These are phyloP conservation scores for Nibea albiflora DNA, from an alignment of 2,113 vertebrate species.

Conservation along the genomic window DNA sequence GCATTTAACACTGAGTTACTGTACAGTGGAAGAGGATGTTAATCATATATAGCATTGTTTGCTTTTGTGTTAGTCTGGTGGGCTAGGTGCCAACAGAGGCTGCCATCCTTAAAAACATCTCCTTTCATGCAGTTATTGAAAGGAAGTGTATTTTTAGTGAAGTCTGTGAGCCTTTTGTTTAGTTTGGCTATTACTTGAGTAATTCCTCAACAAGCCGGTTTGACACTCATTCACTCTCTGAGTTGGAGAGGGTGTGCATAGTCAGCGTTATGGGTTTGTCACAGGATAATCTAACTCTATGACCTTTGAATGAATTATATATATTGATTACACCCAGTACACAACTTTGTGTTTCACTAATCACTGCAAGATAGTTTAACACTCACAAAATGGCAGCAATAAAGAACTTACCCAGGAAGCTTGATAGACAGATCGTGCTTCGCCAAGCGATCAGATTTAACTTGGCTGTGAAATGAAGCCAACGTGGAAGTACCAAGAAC, in stretches of 20 bases:
- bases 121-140: not conserved
- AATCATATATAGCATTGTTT: not conserved
- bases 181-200: too few species aligned
- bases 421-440: not conserved
- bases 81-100: not conserved
- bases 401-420: not conserved
- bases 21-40: not conserved
- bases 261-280: not conserved
- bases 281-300: not conserved
- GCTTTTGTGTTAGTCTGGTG: not conserved
- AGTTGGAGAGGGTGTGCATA: not conserved
- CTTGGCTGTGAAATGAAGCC: too few species aligned
- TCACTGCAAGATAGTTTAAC: not conserved
- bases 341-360: not conserved
- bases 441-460: not conserved
- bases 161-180: not conserved
- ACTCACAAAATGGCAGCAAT: not conserved
- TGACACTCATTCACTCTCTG: not conserved
- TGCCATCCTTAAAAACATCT: not conserved
- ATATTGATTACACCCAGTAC: not conserved
- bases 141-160: constrained; percentile 30
- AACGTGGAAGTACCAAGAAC: too few species aligned
- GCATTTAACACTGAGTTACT: not conserved
- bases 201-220: not conserved
- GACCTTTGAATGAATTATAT: not conserved